Evolutionary conservation across 2,888 invertebrate genomes (phyloP), one percentile per base, ranked within the genome.

Genomic region (Aleiodes alternator): DNA sequence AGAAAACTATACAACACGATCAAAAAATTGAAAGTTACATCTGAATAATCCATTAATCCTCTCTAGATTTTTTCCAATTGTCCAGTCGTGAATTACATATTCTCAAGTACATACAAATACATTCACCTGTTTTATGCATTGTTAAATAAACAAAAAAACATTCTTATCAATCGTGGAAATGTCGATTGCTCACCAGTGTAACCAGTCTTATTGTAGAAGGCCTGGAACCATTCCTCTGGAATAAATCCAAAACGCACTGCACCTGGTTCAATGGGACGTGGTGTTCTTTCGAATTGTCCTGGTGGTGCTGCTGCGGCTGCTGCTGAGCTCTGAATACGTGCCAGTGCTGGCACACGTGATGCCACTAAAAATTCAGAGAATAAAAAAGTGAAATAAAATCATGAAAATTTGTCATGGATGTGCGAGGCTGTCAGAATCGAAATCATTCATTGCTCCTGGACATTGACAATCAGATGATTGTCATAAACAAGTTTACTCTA

Each of bases 151-250:
- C 11, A 8, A 43, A 43, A 11, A 43, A 34, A 34, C 4, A 34
- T 34, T 23, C 23, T 23, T 0, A 34, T 34, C 34, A 34, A 1
- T 3, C 0, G 6, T 34, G 43, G 9, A 43, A 43, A 43, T 43
- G 3, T 9, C 34, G 6, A 48, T 70, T 75, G 70, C 76, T 80
- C 78, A 87, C 94, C 94, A 81, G 94, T 92, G 29, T 93, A 94
- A 78, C 95, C 95, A 82, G 98, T 98, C 91, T 98, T 98, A 80
- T 95, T 94, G 90, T 99, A 97, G 91, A 99, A 96, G 85, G 96
- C 94, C 82, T 94, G 93, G 92, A 98, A 99, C 98, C 98, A 99
- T 91, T 96, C 95, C 84, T 98, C 98, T 56, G 99, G 99, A 80
- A 99, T 85, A 87, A 98, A 96, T 61, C 96, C 97, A 84, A 97